Evolutionary conservation across 1,140 invertebrate species (phyloP), one percentile per base, ranked within the genome.

Genomic region (Caenorhabditis brenneri): DNA sequence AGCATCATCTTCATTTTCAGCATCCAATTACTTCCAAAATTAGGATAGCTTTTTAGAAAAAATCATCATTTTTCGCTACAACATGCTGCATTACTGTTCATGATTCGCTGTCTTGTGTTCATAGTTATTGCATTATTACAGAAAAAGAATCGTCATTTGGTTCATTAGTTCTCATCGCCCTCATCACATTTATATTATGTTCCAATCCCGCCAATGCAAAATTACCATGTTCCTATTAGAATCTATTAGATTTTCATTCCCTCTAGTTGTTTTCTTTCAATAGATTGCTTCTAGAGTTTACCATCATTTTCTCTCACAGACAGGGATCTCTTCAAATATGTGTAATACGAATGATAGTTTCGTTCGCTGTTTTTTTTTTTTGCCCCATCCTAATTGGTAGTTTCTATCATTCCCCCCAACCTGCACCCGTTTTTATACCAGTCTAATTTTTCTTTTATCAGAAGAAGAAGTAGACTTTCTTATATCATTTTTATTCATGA

Each of bases 361-460:
- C n/a, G n/a, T n/a, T n/a, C 9, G 24, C 22, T 19, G 36, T 16
- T n/a, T n/a, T 36, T 42, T 39, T 22, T 33, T 6, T 46, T 16
- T 22, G 19, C 36, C 33, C 36, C 19, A 10, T 65, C 16, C 19
- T 16, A 27, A 9, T 36, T 65, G 58, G 31, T 65, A 65, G 58
- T 65, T 65, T 36, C 58, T 36, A 65, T 65, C 58, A 36, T 36
- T 42, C 36, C 19, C 10, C 65, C 33, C 27, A 7, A 39, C 58
- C 22, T 65, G 65, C 65, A 74, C n/a, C 65, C 65, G 65, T 74
- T 74, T 74, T 74, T 42, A 65, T 27, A 74, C 12, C 36, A 42
- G 6, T 9, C 36, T 46, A 19, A 46, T 42, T n/a, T 29, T 74
- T 74, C 33, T 46, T n/a, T 24, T 74, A 9, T 19, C n/a, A 0